Conservation (phyloP, 1,140 invertebrate species). For the Calycopis cecrops region DNA sequence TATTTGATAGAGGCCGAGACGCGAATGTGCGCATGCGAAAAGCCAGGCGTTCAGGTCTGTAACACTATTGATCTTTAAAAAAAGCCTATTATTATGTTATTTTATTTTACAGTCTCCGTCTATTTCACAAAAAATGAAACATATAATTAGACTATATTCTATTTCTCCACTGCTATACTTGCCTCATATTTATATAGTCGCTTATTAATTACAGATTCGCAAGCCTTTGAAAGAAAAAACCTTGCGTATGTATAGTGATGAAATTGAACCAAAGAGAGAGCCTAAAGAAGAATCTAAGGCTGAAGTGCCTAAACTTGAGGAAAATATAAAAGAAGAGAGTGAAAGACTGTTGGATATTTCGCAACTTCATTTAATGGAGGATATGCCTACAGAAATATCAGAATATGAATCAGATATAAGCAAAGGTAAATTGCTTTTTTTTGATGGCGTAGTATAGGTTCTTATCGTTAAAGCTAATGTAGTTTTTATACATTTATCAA, state of each 20-base stretch:
- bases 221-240: constrained; percentile 49
- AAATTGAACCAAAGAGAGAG: constrained; percentile 20
- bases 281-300: constrained; percentile 19
- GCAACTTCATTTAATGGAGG: constrained; percentile 24
- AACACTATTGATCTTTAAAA: no score
- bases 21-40: no score
- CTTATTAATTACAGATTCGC: constrained; percentile 41
- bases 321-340: constrained; percentile 26
- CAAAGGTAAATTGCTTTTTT: constrained; percentile 7
- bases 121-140: no score
- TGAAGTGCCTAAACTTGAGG: constrained; percentile 22
- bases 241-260: constrained; percentile 29
- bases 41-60: no score
- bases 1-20: no score
- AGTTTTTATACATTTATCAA: no score
- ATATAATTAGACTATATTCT: no score
- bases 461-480: no score
- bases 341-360: constrained; percentile 31
- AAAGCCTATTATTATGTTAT: no score
- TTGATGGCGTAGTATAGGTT: no score
- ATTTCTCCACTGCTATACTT: neutral
- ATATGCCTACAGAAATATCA: neutral
- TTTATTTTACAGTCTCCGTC: no score
- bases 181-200: no score
- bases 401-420: constrained; percentile 18